These are phyloP conservation scores for Labia minor DNA, from an alignment of 2,888 invertebrate genomes.

Conservation along the genomic window DNA sequence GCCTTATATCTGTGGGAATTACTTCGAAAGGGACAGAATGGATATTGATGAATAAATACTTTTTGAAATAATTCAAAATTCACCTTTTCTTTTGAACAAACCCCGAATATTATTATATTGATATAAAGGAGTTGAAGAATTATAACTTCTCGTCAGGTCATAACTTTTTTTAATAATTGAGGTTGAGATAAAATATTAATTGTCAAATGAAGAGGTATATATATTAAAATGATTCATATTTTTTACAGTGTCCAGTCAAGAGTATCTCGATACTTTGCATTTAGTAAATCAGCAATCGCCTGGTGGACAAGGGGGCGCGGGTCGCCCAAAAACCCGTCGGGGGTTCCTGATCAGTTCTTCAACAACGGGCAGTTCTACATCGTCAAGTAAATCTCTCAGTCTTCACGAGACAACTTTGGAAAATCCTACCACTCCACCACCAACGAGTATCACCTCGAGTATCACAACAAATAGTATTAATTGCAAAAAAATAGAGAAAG, in stretches of 20 bases:
- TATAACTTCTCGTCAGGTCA: too few relatives aligned
- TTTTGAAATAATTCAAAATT: too few relatives aligned
- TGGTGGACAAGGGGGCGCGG: slow-evolving; percentile 24
- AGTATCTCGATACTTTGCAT: slow-evolving; percentile 33
- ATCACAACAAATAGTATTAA: not conserved
- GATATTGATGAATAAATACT: too few relatives aligned
- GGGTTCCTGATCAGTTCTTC: not conserved
- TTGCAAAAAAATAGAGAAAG: slow-evolving; percentile 13
- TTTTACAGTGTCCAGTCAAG: slow-evolving; percentile 52
- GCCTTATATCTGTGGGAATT: too few relatives aligned
- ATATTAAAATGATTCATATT: not conserved
- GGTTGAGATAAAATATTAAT: too few relatives aligned
- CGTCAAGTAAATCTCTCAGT: slow-evolving; percentile 33
- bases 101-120: too few relatives aligned
- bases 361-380: slow-evolving; percentile 29
- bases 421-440: slow-evolving; percentile 5
- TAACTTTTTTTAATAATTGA: too few relatives aligned
- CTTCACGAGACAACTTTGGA: slow-evolving; percentile 21
- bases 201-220: too few relatives aligned
- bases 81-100: too few relatives aligned
- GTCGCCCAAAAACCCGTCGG: slow-evolving; percentile 20
- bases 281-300: slow-evolving; percentile 56
- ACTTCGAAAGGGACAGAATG: too few relatives aligned
- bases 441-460: slow-evolving; percentile 15
- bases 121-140: too few relatives aligned